Evolutionary conservation across 2,113 vertebrate genomes (phyloP), one percentile per base, ranked within the genome.

Genomic region (Vulpes ferrilata): DNA sequence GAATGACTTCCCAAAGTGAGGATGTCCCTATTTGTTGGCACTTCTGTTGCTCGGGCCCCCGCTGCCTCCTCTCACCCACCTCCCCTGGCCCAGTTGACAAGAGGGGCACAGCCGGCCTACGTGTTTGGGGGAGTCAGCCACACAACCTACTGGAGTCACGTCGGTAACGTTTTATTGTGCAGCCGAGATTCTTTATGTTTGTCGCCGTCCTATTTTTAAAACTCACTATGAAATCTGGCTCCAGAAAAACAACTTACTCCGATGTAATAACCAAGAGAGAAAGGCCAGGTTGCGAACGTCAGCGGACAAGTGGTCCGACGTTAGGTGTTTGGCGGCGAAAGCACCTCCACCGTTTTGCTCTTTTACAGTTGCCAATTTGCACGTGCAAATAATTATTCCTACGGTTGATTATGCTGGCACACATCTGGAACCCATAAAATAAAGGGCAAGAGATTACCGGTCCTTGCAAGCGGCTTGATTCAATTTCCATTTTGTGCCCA

Each of bases 321-420:
- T 62, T 35, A 35, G 43, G 38, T 9, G 4, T 11, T 25, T 32
- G 0, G 1, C 5, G 16, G 86, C 73, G 35, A 32, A 30, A 55
- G 67, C 12, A 4, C 22, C 55, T 1, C 57, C 19, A 7, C 27
- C 12, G 1, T 16, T 48, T 59, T 51, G 25, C 80, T 83, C 25
- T 25, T 12, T 64, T 59, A 65, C 69, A 9, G 59, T 13, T 23
- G 43, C 23, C 86, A 35, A 9, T 67, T 79, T 43, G n/a, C 95
- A 69, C 1, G 0, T 84, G 85, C 32, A 83, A 59, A 73, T 83
- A 12, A n/a, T 95, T 64, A 84, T 25, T 84, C 35, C 48, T 3
- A 3, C 0, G 0, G 69, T 5, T 6, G 48, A 15, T n/a, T n/a
- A 27, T 0, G 0, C 35, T 4, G 30, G n/a, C 0, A 2, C 51